phyloP scores from a whole-genome alignment of 2,888 invertebrate species.

The Hydropsyche betteni region DNA sequence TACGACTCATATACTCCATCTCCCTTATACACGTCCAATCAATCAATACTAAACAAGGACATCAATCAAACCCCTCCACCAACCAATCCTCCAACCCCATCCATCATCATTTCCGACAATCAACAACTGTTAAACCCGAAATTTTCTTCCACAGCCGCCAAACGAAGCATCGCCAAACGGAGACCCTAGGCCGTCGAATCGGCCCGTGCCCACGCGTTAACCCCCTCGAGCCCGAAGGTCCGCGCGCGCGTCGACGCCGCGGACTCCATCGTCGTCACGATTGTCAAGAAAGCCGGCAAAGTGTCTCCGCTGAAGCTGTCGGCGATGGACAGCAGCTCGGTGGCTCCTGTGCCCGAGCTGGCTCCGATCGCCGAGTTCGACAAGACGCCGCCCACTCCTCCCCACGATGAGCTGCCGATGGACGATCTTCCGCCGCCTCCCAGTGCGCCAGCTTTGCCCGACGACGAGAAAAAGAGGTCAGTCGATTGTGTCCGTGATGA shows the following conservation, averaged over 20 bases:
- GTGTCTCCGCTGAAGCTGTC: constrained; percentile 69
- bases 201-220: neutral
- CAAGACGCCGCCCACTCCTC: constrained; percentile 74
- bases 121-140: too few relatives aligned
- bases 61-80: too few relatives aligned
- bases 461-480: constrained; percentile 68
- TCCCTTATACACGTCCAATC: too few relatives aligned
- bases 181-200: too few relatives aligned
- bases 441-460: constrained; percentile 66
- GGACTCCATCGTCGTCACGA: constrained; percentile 39
- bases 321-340: constrained; percentile 75
- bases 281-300: constrained; percentile 56
- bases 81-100: too few relatives aligned
- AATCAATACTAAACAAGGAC: too few relatives aligned
- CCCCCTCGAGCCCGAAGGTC: neutral
- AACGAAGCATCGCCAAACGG: too few relatives aligned
- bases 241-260: constrained; percentile 24
- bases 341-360: constrained; percentile 74
- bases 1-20: too few relatives aligned
- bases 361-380: constrained; percentile 77
- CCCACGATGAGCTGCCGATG: constrained; percentile 70
- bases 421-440: constrained; percentile 74
- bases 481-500: neutral
- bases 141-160: too few relatives aligned
- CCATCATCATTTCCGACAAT: too few relatives aligned